Conservation (phyloP, 2,888 invertebrate species). For the Schizotus pectinicornis region DNA sequence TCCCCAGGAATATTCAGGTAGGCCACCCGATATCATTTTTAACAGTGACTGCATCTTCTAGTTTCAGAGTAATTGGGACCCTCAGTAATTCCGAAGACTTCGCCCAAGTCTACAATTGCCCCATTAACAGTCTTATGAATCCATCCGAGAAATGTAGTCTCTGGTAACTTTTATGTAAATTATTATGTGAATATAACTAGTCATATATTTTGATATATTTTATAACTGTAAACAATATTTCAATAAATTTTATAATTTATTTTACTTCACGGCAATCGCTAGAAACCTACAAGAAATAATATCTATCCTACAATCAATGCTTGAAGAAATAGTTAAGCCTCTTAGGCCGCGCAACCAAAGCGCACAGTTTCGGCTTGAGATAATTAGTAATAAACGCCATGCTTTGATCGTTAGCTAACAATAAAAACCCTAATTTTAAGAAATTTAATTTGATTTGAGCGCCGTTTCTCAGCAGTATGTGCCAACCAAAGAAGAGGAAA, state of each 20-base stretch:
- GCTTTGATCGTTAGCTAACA: no score
- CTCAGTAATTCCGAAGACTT: constrained; percentile 66
- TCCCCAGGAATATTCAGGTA: constrained; percentile 75
- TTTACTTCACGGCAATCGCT: no score
- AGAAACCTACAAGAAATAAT: no score
- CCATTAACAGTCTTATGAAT: constrained; percentile 79
- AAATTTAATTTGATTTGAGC: no score
- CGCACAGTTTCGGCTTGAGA: no score
- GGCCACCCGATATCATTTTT: constrained; percentile 1
- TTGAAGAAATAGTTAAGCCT: no score
- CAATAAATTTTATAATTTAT: constrained; percentile 6
- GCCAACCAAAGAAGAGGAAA: no score
- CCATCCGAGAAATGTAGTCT: constrained; percentile 78
- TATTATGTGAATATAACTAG: not conserved
- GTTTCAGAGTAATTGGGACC: constrained; percentile 41
- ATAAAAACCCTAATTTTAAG: no score
- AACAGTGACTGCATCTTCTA: not conserved
- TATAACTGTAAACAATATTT: constrained; percentile 8
- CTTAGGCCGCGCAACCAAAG: no score
- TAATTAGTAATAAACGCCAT: no score
- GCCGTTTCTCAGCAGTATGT: no score
- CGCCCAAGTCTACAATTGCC: constrained; percentile 73
- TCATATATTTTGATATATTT: constrained; percentile 8
- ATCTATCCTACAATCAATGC: no score
- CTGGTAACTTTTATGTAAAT: constrained; percentile 61